phyloP scores from a whole-genome alignment of 1,140 invertebrate species.

The Anthonomus grandis region DNA sequence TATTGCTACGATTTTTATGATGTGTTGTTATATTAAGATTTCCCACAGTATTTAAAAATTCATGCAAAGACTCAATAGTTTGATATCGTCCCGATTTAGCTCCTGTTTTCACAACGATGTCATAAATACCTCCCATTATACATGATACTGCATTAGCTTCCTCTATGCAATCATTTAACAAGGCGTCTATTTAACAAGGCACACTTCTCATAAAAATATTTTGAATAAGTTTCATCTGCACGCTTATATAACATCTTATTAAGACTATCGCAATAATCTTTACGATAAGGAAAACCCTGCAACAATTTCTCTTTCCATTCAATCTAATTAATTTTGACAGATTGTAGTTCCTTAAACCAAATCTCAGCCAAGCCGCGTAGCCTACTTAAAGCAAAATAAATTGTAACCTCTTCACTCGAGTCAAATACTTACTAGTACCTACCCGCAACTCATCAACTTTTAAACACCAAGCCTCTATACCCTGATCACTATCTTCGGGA shows the following conservation, averaged over 20 bases:
- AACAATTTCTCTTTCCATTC: slow-evolving; percentile 42
- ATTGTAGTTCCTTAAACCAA: slow-evolving; percentile 40
- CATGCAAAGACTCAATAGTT: slow-evolving; percentile 9
- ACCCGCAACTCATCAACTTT: slow-evolving; percentile 38
- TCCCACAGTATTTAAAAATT: slow-evolving; percentile 4
- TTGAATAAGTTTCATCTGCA: slow-evolving; percentile 3
- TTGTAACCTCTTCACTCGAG: slow-evolving; percentile 27
- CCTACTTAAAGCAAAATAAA: slow-evolving; percentile 34
- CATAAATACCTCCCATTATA: slow-evolving; percentile 39
- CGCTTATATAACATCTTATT: slow-evolving; percentile 30
- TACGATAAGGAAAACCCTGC: slow-evolving; percentile 34
- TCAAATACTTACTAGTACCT: slow-evolving; percentile 27
- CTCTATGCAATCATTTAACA: slow-evolving; percentile 37
- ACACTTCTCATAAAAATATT: slow-evolving; percentile 24
- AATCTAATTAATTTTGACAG: slow-evolving; percentile 32
- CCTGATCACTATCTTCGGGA: background rate
- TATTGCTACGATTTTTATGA: background rate
- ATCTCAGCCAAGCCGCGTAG: slow-evolving; percentile 35
- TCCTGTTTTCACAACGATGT: slow-evolving; percentile 13
- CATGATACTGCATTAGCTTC: slow-evolving; percentile 39
- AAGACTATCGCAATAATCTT: slow-evolving; percentile 33
- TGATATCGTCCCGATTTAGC: slow-evolving; percentile 15
- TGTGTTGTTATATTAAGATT: background rate
- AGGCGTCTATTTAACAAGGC: slow-evolving; percentile 43
- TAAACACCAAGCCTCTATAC: slow-evolving; percentile 21